Conservation (phyloP, 1,140 invertebrate species). For the Copidosoma floridanum region DNA sequence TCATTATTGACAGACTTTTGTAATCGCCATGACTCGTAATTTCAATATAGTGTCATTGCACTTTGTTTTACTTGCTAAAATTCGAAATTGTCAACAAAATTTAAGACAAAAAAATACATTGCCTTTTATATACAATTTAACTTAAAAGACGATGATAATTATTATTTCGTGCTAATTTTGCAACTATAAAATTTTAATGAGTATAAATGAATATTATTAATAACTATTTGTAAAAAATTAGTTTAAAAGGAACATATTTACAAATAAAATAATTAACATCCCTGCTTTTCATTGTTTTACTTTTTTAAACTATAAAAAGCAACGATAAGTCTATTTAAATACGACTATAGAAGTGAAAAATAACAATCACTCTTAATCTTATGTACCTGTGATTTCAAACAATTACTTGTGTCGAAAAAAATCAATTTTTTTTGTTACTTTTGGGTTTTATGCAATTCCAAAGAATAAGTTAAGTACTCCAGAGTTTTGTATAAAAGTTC, state of each 20-base stretch:
- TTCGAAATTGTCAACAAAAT: slow-evolving; percentile 4
- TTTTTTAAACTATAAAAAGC: background rate
- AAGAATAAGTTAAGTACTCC: slow-evolving; percentile 18
- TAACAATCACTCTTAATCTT: slow-evolving; percentile 3
- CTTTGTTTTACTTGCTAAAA: slow-evolving; percentile 3
- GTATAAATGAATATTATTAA: background rate
- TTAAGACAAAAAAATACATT: background rate
- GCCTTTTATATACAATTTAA: slow-evolving; percentile 3
- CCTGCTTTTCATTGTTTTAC: background rate
- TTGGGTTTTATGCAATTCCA: background rate
- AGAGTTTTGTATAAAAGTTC: slow-evolving; percentile 10
- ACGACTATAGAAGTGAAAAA: background rate
- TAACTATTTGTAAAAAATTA: background rate
- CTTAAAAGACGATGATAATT: background rate
- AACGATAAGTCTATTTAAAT: slow-evolving; percentile 1
- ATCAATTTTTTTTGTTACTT: slow-evolving; percentile 7
- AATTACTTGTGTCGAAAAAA: background rate
- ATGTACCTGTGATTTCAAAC: slow-evolving; percentile 5
- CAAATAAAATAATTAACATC: background rate
- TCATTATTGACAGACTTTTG: slow-evolving; percentile 18
- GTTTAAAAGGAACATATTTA: background rate
- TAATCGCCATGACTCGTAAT: slow-evolving; percentile 19
- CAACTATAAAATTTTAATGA: background rate
- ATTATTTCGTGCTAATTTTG: background rate
- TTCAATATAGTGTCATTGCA: slow-evolving; percentile 21